A percentile compares a stretch with the other conserved stretches of the same genome.
These are phyloP conservation scores for Rhopilema esculentum DNA, from an alignment of 30 jellyfish, hydroid and myxozoan species.

Conservation along the genomic window DNA sequence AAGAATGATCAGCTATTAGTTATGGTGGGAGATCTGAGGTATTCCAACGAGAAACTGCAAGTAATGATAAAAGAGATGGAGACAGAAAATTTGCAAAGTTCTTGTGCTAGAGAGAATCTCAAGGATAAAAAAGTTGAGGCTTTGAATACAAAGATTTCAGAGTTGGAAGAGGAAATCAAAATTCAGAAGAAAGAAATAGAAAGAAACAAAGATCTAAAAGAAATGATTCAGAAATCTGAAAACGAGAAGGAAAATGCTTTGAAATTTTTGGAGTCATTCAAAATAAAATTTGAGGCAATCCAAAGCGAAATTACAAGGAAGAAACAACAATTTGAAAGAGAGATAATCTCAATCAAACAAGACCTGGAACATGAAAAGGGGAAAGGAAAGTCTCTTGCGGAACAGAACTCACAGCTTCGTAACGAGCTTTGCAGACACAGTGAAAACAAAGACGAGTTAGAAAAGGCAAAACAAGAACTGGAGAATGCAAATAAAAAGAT, in stretches of 20 bases:
- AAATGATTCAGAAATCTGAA: not conserved
- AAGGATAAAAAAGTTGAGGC: not conserved
- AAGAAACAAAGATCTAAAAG: not conserved
- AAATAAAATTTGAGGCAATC: not conserved
- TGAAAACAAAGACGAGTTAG: not conserved
- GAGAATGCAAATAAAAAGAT: not conserved
- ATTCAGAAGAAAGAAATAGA: not conserved
- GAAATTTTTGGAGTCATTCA: not conserved
- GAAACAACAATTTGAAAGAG: not conserved
- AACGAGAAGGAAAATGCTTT: not conserved
- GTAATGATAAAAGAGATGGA: not conserved
- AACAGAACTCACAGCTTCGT: too few species aligned
- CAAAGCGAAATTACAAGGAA: not conserved
- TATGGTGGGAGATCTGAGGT: not conserved
- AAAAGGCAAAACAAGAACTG: not conserved
- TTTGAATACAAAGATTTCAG: not conserved
- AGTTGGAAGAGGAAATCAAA: not conserved
- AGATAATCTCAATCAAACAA: not conserved
- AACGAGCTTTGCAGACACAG: too few species aligned
- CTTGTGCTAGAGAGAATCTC: not conserved
- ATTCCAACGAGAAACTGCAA: not conserved
- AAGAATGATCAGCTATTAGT: not conserved
- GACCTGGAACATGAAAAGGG: not conserved
- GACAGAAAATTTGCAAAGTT: not conserved
- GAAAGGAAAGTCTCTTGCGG: not conserved